phyloP scores from a whole-genome alignment of 1,140 invertebrate genomes.

The Lerema accius region DNA sequence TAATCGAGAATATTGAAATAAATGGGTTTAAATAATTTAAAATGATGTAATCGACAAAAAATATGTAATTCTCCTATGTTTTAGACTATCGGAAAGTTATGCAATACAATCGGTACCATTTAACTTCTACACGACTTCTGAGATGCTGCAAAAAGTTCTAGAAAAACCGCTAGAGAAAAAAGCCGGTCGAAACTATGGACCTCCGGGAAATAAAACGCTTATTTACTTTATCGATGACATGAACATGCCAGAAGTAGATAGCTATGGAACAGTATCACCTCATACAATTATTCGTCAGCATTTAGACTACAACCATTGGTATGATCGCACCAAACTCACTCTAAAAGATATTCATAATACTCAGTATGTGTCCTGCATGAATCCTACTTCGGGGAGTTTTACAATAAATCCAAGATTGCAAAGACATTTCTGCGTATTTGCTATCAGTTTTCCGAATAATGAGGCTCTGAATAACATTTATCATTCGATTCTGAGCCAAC shows the following conservation, averaged over 20 bases:
- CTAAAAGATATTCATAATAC: slow-evolving; percentile 98
- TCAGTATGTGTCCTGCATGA: slow-evolving; percentile 98
- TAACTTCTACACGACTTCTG: slow-evolving; percentile 98
- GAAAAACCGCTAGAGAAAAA: slow-evolving; percentile 99
- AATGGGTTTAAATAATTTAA: background rate
- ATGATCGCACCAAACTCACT: slow-evolving; percentile 94
- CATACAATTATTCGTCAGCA: slow-evolving; percentile 98
- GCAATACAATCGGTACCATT: slow-evolving; percentile 96
- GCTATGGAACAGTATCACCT: slow-evolving; percentile 97
- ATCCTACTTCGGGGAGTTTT: slow-evolving; percentile 98
- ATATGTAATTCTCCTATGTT: slow-evolving; percentile 1
- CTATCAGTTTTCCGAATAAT: slow-evolving; percentile 94
- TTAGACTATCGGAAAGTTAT: slow-evolving; percentile 91
- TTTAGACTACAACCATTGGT: slow-evolving; percentile 98
- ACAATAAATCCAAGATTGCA: slow-evolving; percentile 97
- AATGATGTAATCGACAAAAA: background rate
- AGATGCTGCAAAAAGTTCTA: slow-evolving; percentile 97
- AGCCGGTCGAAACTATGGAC: slow-evolving; percentile 97
- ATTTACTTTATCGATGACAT: slow-evolving; percentile 98
- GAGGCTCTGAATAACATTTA: slow-evolving; percentile 96
- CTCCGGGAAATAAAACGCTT: slow-evolving; percentile 96
- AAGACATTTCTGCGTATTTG: slow-evolving; percentile 97
- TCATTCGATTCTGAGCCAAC: slow-evolving; percentile 92
- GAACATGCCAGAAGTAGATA: slow-evolving; percentile 98
- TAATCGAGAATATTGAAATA: background rate